Evolutionary conservation across 1,140 invertebrate species (phyloP), one percentile per base, ranked within the genome.

Genomic region (Riptortus pedestris): DNA sequence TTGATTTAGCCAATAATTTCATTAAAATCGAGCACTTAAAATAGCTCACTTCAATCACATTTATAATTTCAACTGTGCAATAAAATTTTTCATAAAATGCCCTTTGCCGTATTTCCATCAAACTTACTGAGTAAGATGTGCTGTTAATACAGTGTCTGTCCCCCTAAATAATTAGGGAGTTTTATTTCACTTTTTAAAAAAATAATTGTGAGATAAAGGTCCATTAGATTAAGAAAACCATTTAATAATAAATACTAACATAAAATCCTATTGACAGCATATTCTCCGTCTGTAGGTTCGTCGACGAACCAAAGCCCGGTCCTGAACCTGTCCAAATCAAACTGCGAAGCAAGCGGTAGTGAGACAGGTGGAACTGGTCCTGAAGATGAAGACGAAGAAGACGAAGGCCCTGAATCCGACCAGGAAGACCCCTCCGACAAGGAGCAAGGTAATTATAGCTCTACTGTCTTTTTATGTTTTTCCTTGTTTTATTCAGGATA

Each of bases 281-380:
- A 14, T 5, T 38, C 14, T 5, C 14, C 12, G 3, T 12, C 16
- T 26, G 5, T 60, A 90, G 90, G 88, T 67, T 91, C 89, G 47
- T 87, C 88, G 51, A 89, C 87, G 71, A 88, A 88, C 27, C 88
- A 91, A 76, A 93, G 90, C 83, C 91, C 90, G 47, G 90, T 93
- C 43, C 75, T 93, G 66, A 93, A 93, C 75, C 77, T 93, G 20
- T 93, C 90, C 3, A 93, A 93, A 76, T 89, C 86, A 29, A 88
- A 87, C 58, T 82, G 77, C 72, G 83, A 77, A 72, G 83, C 76
- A 20, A 69, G 55, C 63, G 82, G 78, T 72, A 87, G 79, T 72
- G 84, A 75, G 70, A 63, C 74, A 68, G 69, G 70, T 68, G 86
- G 87, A 68, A 84, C 85, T 71, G 79, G 83, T 43, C 81, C 82